Base-by-base conservation (phyloP, 23 tunicate genomes). In the Pegea sp. region DNA sequence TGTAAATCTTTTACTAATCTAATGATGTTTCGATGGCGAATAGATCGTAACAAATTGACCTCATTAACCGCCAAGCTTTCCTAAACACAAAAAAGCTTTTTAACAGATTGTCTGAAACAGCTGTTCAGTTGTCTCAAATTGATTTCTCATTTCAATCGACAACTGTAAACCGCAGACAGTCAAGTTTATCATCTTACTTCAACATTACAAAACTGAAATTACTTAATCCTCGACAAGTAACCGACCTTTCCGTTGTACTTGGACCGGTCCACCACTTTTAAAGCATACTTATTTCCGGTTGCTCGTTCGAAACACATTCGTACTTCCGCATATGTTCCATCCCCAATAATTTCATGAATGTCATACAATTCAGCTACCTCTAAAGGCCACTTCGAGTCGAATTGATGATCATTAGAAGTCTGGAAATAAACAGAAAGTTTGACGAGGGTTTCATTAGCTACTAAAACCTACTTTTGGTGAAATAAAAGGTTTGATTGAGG, bases 241-340 rank as follows among this genome's bases (percentile, higher is more conserved):
- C 52, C 24, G 13, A 69, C 72, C 57, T 69, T 77, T 52, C 75
- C 78, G 3, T 48, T 60, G 34, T 61, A 64, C 57, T 77, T 77
- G 20, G 69, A 34, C 32, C 67, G 76, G 54, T 77, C 74, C 26
- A 90, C 68, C 24, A 90, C 62, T 33, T 90, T 90, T 46, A 90
- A 62, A 1, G 98, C 98, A 49, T 49, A 70, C 23, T 70, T 57
- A 16, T 43, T 26, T 5, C 69, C 69, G 31, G 53, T 71, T 26
- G 70, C 26, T 49, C 71, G 57, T 23, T 90, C 72, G 33, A 73
- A 72, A 52, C 91, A 80, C 44, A 70, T 67, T 33, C 71, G 71
- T 3, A 90, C 98, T 22, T 34, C 70, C 2, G 98, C 90, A 32
- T 66, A 90, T 53, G 73, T 66, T 26, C 98, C 98, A 51, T 77